These are phyloP conservation scores for Zygothrica quintamaculata DNA, from an alignment of 2,888 invertebrate genomes.

Conservation along the genomic window DNA sequence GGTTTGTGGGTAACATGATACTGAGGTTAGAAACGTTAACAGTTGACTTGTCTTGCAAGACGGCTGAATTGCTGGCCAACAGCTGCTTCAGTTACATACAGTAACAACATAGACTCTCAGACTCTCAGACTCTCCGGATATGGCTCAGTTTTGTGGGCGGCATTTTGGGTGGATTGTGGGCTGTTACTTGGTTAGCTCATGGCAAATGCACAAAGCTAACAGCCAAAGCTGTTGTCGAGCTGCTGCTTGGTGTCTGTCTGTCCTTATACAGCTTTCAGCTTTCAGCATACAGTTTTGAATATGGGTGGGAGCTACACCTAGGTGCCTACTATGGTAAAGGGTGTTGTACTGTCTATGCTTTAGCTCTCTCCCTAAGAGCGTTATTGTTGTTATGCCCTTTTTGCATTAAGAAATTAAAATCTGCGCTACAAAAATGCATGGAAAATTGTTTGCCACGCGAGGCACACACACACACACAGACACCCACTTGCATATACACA, in stretches of 20 bases:
- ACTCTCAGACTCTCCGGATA: slow-evolving; percentile 1
- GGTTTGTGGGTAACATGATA: not conserved
- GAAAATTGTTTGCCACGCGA: slow-evolving; percentile 30
- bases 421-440: slow-evolving; percentile 68
- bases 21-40: slow-evolving; percentile 2
- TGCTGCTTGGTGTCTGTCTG: not conserved
- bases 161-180: not conserved
- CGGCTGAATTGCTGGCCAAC: slow-evolving; percentile 18
- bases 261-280: too few species aligned
- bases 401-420: slow-evolving; percentile 78
- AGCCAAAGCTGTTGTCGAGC: slow-evolving; percentile 33
- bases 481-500: slow-evolving; percentile 12
- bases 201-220: slow-evolving; percentile 46
- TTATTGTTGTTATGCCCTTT: slow-evolving; percentile 64
- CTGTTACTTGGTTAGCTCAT: slow-evolving; percentile 33
- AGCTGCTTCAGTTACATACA: slow-evolving; percentile 11
- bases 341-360: not conserved
- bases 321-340: slow-evolving; percentile 18
- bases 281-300: too few species aligned
- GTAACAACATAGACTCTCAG: not conserved
- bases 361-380: not conserved
- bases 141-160: slow-evolving; percentile 15
- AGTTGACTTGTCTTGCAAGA: slow-evolving; percentile 20
- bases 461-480: slow-evolving; percentile 21
- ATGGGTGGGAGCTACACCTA: too few species aligned